A percentile compares a stretch with the other conserved stretches of the same genome.
These are phyloP conservation scores for Centruroides vittatus DNA, from an alignment of 1,140 invertebrate genomes.

Conservation along the genomic window DNA sequence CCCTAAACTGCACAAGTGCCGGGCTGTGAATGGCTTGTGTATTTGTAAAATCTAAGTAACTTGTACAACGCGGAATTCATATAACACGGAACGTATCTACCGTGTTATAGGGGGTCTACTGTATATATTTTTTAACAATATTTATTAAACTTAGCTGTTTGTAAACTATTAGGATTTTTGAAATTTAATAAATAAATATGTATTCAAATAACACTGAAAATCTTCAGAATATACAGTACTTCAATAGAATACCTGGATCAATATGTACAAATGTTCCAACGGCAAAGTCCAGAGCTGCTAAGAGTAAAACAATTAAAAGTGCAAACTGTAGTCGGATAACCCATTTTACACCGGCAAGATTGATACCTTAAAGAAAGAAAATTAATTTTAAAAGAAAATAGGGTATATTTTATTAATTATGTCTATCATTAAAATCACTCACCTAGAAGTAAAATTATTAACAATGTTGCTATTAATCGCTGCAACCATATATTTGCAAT, in stretches of 20 bases:
- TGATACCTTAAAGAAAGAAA: conserved; percentile 43
- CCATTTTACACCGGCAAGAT: conserved; percentile 85
- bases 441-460: conserved; percentile 60
- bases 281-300: conserved; percentile 75
- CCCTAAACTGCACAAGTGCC: no score
- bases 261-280: conserved; percentile 67
- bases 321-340: conserved; percentile 81
- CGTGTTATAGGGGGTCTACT: no score
- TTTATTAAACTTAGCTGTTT: no score
- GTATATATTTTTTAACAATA: no score
- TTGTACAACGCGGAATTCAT: no score
- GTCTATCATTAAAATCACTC: not conserved
- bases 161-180: no score
- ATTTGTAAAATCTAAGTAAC: no score
- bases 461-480: conserved; percentile 59
- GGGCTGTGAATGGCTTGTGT: no score
- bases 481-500: conserved; percentile 40
- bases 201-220: no score
- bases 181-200: no score
- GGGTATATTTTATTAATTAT: not conserved
- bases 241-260: conserved; percentile 31
- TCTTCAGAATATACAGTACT: no score
- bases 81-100: no score
- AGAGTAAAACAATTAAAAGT: conserved; percentile 60
- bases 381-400: not conserved